Evolutionary conservation across 2,797 vertebrate genomes (phyloP).

Genomic region (Gymnothorax javanicus): DNA sequence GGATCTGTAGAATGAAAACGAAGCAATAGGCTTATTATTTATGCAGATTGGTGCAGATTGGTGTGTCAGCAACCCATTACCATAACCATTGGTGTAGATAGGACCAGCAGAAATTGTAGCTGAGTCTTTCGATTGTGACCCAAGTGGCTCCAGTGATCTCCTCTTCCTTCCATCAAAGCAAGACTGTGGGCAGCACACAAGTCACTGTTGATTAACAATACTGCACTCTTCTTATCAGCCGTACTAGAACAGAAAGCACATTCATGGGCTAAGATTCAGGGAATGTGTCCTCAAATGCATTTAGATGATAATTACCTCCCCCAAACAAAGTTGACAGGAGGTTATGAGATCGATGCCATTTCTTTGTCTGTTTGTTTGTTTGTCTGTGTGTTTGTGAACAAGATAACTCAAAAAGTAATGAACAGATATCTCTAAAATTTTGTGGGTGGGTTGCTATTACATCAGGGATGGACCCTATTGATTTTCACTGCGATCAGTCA

Average conservation of each 20-base stretch:
- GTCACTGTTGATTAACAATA: background rate
- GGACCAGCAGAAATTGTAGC: slow-evolving; percentile 26
- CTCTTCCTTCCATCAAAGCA: background rate
- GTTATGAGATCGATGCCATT: too few relatives aligned
- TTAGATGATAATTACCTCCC: background rate
- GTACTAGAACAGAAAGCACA: background rate
- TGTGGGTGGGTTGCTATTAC: too few relatives aligned
- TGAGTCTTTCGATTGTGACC: slow-evolving; percentile 15
- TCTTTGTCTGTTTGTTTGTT: too few relatives aligned
- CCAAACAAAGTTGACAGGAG: too few relatives aligned
- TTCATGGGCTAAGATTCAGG: background rate
- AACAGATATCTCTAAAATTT: too few relatives aligned
- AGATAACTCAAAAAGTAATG: too few relatives aligned
- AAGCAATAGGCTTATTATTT: background rate
- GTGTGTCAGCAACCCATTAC: slow-evolving; percentile 1
- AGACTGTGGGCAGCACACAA: background rate
- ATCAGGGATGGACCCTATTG: too few relatives aligned
- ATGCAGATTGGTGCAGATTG: background rate
- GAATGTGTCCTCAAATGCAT: background rate
- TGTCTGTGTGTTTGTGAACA: too few relatives aligned
- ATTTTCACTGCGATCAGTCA: too few relatives aligned
- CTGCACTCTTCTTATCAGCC: background rate
- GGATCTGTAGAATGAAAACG: background rate
- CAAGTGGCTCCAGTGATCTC: slow-evolving; percentile 6
- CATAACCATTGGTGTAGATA: slow-evolving; percentile 20